Conservation (phyloP, 2,113 vertebrate genomes). For the Brachionichthys hirsutus region DNA sequence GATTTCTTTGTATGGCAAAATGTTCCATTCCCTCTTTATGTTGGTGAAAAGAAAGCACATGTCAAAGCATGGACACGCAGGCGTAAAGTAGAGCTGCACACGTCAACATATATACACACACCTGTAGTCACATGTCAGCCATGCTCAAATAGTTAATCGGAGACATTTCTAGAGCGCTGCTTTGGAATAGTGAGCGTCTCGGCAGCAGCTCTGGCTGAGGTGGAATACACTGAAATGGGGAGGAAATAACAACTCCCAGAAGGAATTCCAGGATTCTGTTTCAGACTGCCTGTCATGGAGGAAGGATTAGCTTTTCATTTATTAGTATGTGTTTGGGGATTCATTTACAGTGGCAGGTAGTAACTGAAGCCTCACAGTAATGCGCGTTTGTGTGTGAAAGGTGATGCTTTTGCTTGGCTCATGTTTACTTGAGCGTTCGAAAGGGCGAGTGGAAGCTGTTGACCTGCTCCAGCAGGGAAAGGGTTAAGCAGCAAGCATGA, state of each 20-base stretch:
- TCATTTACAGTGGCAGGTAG: slow-evolving; percentile 62
- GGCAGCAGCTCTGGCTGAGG: slow-evolving; percentile 30
- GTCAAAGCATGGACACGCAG: slow-evolving; percentile 18
- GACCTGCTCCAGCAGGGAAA: slow-evolving; percentile 38
- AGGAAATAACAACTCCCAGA: slow-evolving; percentile 35
- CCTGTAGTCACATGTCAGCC: slow-evolving; percentile 25
- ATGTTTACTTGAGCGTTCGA: slow-evolving; percentile 44
- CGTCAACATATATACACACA: background rate
- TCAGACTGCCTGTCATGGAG: slow-evolving; percentile 46
- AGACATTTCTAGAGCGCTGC: slow-evolving; percentile 34
- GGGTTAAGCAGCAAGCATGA: slow-evolving; percentile 67
- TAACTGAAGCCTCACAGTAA: slow-evolving; percentile 35
- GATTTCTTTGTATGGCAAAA: slow-evolving; percentile 30
- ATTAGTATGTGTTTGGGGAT: slow-evolving; percentile 53
- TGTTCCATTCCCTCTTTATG: slow-evolving; percentile 7
- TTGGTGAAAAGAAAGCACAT: background rate
- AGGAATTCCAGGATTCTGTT: slow-evolving; percentile 46
- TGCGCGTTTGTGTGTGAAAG: slow-evolving; percentile 20
- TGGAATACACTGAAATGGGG: slow-evolving; percentile 40
- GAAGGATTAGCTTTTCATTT: slow-evolving; percentile 54
- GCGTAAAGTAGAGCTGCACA: slow-evolving; percentile 29
- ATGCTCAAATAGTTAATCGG: slow-evolving; percentile 8
- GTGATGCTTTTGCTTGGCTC: background rate
- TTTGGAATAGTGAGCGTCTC: slow-evolving; percentile 13
- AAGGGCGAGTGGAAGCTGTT: slow-evolving; percentile 34